These are phyloP conservation scores for Salarias fasciatus DNA, from an alignment of 2,797 vertebrate species.

Conservation along the genomic window DNA sequence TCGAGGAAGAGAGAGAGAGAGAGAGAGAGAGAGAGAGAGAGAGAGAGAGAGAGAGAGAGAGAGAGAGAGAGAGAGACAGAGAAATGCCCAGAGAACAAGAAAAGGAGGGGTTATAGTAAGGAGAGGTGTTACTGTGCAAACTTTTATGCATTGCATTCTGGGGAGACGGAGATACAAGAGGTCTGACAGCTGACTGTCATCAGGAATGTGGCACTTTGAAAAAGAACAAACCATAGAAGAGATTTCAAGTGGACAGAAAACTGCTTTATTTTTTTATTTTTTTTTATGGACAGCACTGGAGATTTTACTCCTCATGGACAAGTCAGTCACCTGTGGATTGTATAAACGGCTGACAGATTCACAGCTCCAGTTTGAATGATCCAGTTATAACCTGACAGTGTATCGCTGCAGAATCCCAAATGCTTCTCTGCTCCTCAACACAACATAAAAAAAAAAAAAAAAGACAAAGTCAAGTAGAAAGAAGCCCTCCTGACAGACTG, in stretches of 20 bases:
- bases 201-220: constrained; percentile 5
- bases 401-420: constrained; percentile 9
- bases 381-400: constrained; percentile 22
- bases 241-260: neutral
- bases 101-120: constrained; percentile 1
- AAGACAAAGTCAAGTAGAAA: neutral
- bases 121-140: neutral
- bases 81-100: constrained; percentile 3
- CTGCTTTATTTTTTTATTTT: too few relatives aligned
- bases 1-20: constrained; percentile 2
- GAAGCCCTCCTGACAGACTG: neutral
- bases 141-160: too few relatives aligned
- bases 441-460: neutral
- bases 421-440: neutral
- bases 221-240: neutral
- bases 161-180: neutral
- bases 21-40: constrained; percentile 1
- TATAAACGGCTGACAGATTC: constrained; percentile 22
- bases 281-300: too few relatives aligned
- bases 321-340: constrained; percentile 15
- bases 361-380: constrained; percentile 25
- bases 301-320: constrained; percentile 1
- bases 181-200: constrained; percentile 16
- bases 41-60: constrained; percentile 2
- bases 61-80: constrained; percentile 2